These are phyloP conservation scores for Heliconius erato DNA, from an alignment of 2,888 invertebrate species.

Conservation along the genomic window DNA sequence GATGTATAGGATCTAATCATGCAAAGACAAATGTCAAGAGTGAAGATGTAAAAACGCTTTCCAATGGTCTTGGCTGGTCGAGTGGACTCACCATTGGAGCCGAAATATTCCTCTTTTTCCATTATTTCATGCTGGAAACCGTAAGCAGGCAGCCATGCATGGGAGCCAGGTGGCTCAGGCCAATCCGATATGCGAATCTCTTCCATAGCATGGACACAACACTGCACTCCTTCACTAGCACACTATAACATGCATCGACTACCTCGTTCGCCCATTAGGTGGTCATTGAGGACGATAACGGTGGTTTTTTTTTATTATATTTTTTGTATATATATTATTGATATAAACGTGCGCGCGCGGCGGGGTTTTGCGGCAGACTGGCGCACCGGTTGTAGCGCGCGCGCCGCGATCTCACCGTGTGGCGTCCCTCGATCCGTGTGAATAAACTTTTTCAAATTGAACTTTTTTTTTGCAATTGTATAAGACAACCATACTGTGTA, in stretches of 20 bases:
- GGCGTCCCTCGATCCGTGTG: constrained; percentile 51
- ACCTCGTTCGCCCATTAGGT: constrained; percentile 84
- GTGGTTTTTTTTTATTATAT: constrained; percentile 67
- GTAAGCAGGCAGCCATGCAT: constrained; percentile 92
- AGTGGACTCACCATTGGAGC: constrained; percentile 86
- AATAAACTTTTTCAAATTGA: constrained; percentile 57
- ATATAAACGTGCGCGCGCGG: constrained; percentile 71
- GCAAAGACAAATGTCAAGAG: constrained; percentile 29
- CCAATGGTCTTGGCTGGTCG: constrained; percentile 54
- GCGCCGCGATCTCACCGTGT: constrained; percentile 74
- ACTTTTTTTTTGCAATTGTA: constrained; percentile 50
- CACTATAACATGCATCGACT: constrained; percentile 82
- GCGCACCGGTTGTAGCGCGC: constrained; percentile 62
- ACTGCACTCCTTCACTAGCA: constrained; percentile 79
- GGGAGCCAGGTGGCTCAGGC: constrained; percentile 89
- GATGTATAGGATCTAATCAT: constrained; percentile 29
- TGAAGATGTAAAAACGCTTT: constrained; percentile 54
- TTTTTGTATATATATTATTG: constrained; percentile 52
- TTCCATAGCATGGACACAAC: constrained; percentile 85
- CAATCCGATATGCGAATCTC: constrained; percentile 89
- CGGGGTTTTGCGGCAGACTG: constrained; percentile 78
- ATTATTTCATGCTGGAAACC: constrained; percentile 89
- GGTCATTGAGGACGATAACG: constrained; percentile 84
- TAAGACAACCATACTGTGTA: constrained; percentile 35
- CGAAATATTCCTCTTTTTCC: constrained; percentile 88